Evolutionary conservation across 2,797 vertebrate species (phyloP), one percentile per base, ranked within the genome.

Genomic region (Sebastes cheni): DNA sequence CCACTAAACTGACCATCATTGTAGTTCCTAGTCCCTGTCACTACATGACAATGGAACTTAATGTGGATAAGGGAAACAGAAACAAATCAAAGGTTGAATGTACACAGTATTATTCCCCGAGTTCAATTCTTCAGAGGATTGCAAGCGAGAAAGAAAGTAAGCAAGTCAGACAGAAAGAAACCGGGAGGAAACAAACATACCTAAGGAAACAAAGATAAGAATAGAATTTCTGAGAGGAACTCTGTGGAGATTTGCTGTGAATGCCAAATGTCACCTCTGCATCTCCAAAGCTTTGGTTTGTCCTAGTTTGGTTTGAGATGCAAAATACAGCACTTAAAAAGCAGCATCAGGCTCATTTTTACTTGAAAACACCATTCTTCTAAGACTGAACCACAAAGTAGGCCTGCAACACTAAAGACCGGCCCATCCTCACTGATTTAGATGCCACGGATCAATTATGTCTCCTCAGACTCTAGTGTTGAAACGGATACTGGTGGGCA

Each of bases 211-310:
- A 83, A 72, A 79, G 84, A 86, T 70, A 88, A 89, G 88, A 92
- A 91, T 91, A 90, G 83, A 86, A 75, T 73, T 80, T 83, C 22
- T 82, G 72, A 81, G 72, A 77, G 64, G 77, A 91, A 82, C 77
- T 91, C 88, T 84, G 74, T 71, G 68, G 91, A 91, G 91, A 92
- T 88, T 91, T 90, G 85, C 79, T 79, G 79, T 83, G 86, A 90
- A 91, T 92, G 88, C 86, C 87, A 93, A 93, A 91, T 91, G 90
- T 92, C 89, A 90, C 74, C 79, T 81, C 80, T 81, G 76, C 64
- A 90, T 89, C 82, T 88, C 82, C 75, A 77, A 89, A 88, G 84
- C 83, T 86, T 83, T 27, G 74, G 60, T 85, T 84, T 92, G 89
- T 89, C 84, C 84, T 81, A 91, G 82, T 89, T 91, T 89, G 81